phyloP scores from a whole-genome alignment of 1,140 invertebrate species.

The Drosophila equinoxialis region DNA sequence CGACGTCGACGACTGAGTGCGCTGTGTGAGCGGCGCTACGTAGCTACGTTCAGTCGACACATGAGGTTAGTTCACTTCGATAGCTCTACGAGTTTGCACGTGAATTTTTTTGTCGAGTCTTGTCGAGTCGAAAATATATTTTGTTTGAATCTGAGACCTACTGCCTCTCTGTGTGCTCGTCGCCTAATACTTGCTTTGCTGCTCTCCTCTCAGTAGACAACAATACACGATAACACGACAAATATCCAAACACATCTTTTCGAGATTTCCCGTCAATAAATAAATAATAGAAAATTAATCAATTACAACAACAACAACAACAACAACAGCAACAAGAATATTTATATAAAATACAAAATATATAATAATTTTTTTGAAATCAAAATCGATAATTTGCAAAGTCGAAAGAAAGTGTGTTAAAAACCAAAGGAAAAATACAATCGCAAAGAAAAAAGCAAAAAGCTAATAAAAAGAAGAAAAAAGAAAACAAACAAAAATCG shows the following conservation, averaged over 20 bases:
- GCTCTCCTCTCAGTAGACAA: constrained; percentile 8
- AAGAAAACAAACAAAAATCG: constrained; percentile 4
- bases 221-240: constrained; percentile 9
- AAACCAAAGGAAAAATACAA: background rate
- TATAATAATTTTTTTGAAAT: background rate
- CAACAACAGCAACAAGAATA: constrained; percentile 17
- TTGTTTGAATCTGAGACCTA: constrained; percentile 37
- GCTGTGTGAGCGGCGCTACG: constrained; percentile 67
- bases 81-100: constrained; percentile 83
- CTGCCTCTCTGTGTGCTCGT: constrained; percentile 7
- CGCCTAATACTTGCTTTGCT: background rate
- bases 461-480: background rate
- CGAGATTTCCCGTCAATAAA: constrained; percentile 20
- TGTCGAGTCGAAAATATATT: constrained; percentile 33
- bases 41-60: constrained; percentile 74
- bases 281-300: constrained; percentile 13
- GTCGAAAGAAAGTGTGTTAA: constrained; percentile 17
- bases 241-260: constrained; percentile 9
- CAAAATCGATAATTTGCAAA: constrained; percentile 9
- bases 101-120: constrained; percentile 69
- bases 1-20: constrained; percentile 30
- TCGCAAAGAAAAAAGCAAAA: background rate
- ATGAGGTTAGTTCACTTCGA: constrained; percentile 83
- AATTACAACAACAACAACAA: constrained; percentile 32
- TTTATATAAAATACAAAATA: constrained; percentile 11